A percentile compares a stretch with the other conserved stretches of the same genome.
These are phyloP conservation scores for Scophthalmus maximus DNA, from an alignment of 2,113 vertebrate species.

Conservation along the genomic window DNA sequence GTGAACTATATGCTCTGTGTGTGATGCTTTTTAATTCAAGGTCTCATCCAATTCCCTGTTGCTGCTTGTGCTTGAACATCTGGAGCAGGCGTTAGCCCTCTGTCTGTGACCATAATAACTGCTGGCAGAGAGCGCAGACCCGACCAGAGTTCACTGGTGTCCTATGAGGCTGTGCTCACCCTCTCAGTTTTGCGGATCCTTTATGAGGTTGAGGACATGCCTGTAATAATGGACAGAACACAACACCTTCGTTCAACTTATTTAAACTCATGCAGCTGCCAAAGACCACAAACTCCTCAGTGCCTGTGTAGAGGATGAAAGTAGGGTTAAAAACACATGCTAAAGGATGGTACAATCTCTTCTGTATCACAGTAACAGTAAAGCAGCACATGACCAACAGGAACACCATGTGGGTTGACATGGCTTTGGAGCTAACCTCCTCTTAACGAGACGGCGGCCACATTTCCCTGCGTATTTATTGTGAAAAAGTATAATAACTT, in stretches of 20 bases:
- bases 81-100: conserved; percentile 72
- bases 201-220: conserved; percentile 12
- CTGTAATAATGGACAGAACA: conserved; percentile 1
- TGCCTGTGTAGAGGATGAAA: background rate
- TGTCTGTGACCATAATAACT: conserved; percentile 59
- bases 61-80: conserved; percentile 72
- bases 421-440: conserved; percentile 56
- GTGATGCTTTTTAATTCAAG: conserved; percentile 81
- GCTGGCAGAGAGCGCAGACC: conserved; percentile 61
- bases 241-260: conserved; percentile 36
- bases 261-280: conserved; percentile 40
- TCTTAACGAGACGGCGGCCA: conserved; percentile 55
- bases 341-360: background rate
- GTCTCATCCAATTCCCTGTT: conserved; percentile 77
- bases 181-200: background rate
- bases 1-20: conserved; percentile 66
- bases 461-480: conserved; percentile 78
- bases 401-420: conserved; percentile 42
- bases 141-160: conserved; percentile 32
- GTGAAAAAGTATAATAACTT: conserved; percentile 80
- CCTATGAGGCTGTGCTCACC: conserved; percentile 15
- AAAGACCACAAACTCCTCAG: background rate
- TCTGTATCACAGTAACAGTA: conserved; percentile 12
- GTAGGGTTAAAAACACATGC: background rate
- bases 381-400: conserved; percentile 35